Base-by-base conservation (phyloP, 1,140 invertebrate genomes). In the Drosophila leontia region DNA sequence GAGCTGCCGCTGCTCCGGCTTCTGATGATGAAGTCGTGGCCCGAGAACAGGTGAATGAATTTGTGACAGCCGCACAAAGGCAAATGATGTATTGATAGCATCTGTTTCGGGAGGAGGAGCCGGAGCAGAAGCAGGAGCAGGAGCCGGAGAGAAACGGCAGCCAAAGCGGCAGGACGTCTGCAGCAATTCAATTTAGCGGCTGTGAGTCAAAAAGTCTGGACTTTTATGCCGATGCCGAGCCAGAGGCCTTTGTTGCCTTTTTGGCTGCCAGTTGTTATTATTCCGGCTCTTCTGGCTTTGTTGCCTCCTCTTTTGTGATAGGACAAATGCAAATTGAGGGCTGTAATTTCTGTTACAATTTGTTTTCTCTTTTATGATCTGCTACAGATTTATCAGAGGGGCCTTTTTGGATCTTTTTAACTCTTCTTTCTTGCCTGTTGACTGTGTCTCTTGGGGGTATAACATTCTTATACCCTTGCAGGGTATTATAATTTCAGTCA, bases 21-120 rank as follows among this genome's bases (percentile, higher is more conserved):
- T 59, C 35, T 61, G 81, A 80, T 84, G 83, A 82, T 87, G 75
- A 86, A 87, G 84, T 80, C 85, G 80, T 88, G 84, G 77, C 65
- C 78, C 81, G 84, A 88, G 84, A 88, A 88, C 85, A 88, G 85
- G 85, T 88, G 85, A 88, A 88, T 88, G 85, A 88, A 88, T 88
- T 90, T 88, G 84, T 88, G 84, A 88, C 84, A 90, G 84, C 81
- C 69, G 68, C 78, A 88, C 84, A 88, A 88, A 88, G 81, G 80
- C 84, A 88, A 90, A 88, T 88, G 84, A 88, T 88, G 84, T 90
- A 88, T 88, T 88, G 84, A 88, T 88, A 90, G 85, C 84, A 88
- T 88, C 84, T 88, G 84, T 88, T 88, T 72, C 80, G 84, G 80
- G 64, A 83, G 84, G 80, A 76, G 51, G 58, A 76, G 72, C 68